phyloP scores from a whole-genome alignment of 2,113 vertebrate species.

The Lagopus leucura region DNA sequence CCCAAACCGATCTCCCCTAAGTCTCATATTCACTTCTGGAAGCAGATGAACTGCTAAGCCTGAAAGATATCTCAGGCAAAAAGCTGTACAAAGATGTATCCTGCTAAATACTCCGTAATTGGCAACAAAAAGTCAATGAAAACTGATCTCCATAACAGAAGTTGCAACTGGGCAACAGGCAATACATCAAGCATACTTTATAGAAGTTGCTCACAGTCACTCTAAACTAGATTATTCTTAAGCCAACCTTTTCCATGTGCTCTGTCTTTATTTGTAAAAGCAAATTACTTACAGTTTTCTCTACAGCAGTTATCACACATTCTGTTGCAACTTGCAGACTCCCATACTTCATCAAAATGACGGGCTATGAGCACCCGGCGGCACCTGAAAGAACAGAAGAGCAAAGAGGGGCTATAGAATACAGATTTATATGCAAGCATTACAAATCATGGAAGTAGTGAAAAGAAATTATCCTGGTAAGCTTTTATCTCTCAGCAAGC shows the following conservation, averaged over 20 bases:
- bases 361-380: conserved; percentile 91
- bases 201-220: not conserved
- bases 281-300: conserved; percentile 77
- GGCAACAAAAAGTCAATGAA: not conserved
- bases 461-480: not conserved
- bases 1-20: not conserved
- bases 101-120: not conserved
- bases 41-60: not conserved
- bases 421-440: fast-evolving
- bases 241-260: not conserved
- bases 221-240: not conserved
- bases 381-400: conserved; percentile 79
- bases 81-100: not conserved
- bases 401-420: not conserved
- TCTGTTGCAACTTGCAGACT: conserved; percentile 86
- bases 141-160: not conserved
- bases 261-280: not conserved
- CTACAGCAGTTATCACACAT: conserved; percentile 93
- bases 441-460: not conserved
- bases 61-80: not conserved
- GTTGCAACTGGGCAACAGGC: not conserved
- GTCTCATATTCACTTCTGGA: not conserved
- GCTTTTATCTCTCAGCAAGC: not conserved
- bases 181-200: not conserved
- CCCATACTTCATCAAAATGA: conserved; percentile 97